A percentile compares a stretch with the other conserved stretches of the same genome.
Evolutionary conservation across 2,113 vertebrate genomes (phyloP).

Genomic region (Mandrillus leucophaeus): DNA sequence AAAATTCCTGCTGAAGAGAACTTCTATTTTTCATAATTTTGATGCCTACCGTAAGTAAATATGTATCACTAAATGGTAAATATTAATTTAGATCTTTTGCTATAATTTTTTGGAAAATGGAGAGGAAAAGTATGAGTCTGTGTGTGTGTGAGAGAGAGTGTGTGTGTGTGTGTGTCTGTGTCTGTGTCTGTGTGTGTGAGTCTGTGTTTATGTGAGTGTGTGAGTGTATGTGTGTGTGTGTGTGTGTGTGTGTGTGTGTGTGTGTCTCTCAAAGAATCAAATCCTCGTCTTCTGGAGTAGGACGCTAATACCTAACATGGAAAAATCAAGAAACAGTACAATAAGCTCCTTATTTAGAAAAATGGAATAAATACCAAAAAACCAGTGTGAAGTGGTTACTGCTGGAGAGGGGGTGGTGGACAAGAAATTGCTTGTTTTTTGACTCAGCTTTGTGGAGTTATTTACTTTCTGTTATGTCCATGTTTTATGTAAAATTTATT

Average conservation of each 20-base stretch:
- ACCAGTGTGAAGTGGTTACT: background rate
- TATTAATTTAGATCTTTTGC: background rate
- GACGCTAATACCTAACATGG: background rate
- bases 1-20: background rate
- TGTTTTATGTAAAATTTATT: background rate
- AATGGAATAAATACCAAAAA: too few relatives aligned
- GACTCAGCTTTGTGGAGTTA: background rate
- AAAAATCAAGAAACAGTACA: background rate
- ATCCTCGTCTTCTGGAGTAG: background rate
- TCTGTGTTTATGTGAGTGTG: background rate
- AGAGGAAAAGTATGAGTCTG: background rate
- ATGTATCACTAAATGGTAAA: accelerated
- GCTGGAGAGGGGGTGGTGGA: accelerated
- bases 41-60: accelerated
- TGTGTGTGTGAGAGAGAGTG: background rate
- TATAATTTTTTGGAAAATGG: background rate
- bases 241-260: background rate
- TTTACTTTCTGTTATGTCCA: background rate
- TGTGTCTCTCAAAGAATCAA: background rate
- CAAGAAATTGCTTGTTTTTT: background rate
- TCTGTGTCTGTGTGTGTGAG: background rate
- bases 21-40: background rate
- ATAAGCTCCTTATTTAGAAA: background rate
- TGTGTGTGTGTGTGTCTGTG: background rate
- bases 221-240: too few relatives aligned